Base-by-base conservation (phyloP, 1,140 invertebrate species). In the Laodelphax striatellus region DNA sequence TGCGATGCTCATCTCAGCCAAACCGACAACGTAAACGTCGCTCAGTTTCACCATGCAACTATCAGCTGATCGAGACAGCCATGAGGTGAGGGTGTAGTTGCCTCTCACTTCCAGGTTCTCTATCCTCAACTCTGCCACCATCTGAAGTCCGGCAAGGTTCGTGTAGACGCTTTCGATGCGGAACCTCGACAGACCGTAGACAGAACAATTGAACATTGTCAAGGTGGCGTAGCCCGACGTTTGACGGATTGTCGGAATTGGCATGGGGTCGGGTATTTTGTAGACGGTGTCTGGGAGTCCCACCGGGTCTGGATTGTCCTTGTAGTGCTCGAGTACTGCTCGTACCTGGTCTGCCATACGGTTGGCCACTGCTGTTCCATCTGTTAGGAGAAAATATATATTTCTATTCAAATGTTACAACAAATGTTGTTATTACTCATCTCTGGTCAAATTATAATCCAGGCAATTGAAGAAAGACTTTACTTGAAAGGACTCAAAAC, bases 181-280 rank as follows among this genome's bases (percentile, higher is more conserved):
- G 68, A 92, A 91, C 67, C 89, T 84, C 55, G 84, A 86, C 13
- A 90, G 73, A 4, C 88, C 88, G 58, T 86, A 80, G 0, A 90
- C 80, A 60, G 80, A 80, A 1, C 83, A 79, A 52, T 88, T 77
- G 63, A 80, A 81, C 68, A 92, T 85, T 62, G 81, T 79, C 73
- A 92, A 80, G 17, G 77, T 82, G 0, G 79, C 83, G 44, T 88
- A 75, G 0, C 83, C 80, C 46, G 89, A 76, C 1, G 81, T 80
- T 55, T 88, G 82, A 57, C 82, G 82, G 74, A 88, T 83, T 63
- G 87, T 81, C 0, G 88, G 88, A n/a, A 90, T 84, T 0, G 77
- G 69, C 77, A 88, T 83, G 0, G 89, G 89, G 71, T 92, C 87
- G 1, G 84, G 85, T 55, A 92, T 80, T 11, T 38, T 38, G 34